A percentile compares a stretch with the other conserved stretches of the same genome.
phyloP scores from a whole-genome alignment of 2,113 vertebrate species.

The Arothron firmamentum region DNA sequence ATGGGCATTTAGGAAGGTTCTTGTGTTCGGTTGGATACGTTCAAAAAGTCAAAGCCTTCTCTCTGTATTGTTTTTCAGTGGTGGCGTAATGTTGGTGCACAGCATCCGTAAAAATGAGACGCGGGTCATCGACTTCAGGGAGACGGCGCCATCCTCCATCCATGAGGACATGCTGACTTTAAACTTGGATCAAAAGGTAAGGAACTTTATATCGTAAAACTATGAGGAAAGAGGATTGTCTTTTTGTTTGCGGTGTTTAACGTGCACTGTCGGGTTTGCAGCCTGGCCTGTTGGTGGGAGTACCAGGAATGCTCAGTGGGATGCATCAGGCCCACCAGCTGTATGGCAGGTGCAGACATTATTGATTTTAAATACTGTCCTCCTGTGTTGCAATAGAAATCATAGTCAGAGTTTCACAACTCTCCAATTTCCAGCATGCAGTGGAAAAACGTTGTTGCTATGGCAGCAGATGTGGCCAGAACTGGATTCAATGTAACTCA shows the following conservation, averaged over 20 bases:
- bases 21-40: neutral
- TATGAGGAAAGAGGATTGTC: neutral
- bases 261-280: slow-evolving; percentile 51
- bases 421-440: slow-evolving; percentile 72
- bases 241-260: neutral
- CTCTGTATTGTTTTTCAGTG: slow-evolving; percentile 59
- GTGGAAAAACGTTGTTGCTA: slow-evolving; percentile 85
- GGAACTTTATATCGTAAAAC: neutral
- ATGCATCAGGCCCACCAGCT: slow-evolving; percentile 87
- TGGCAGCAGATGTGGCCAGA: slow-evolving; percentile 82
- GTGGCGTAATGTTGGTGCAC: slow-evolving; percentile 95
- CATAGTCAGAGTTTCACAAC: neutral
- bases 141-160: slow-evolving; percentile 85
- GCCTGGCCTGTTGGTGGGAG: slow-evolving; percentile 88
- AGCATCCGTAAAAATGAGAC: slow-evolving; percentile 91
- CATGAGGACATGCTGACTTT: slow-evolving; percentile 76
- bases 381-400: neutral
- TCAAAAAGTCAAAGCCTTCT: neutral
- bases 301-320: slow-evolving; percentile 92
- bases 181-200: slow-evolving; percentile 79
- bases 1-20: neutral
- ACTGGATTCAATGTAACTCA: slow-evolving; percentile 93
- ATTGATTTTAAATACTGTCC: neutral
- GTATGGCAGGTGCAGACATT: slow-evolving; percentile 84
- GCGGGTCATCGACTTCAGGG: slow-evolving; percentile 90